Percentiles rank a stretch among this genome's conserved stretches.
Conservation (phyloP, 1,140 invertebrate species). For the Cryptotermes secundus region DNA sequence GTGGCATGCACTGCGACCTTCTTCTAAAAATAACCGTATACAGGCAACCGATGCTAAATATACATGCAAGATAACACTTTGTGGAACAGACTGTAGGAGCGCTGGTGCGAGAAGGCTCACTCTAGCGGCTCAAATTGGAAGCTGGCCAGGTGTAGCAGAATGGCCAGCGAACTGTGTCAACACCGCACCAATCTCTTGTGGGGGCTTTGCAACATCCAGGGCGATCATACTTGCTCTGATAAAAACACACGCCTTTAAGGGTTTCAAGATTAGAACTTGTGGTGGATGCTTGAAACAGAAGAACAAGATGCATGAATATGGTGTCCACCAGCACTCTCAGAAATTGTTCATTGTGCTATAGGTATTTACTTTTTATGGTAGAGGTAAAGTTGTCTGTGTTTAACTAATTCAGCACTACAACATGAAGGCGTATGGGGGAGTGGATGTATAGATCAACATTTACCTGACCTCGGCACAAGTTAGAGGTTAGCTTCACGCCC, state of each 20-base stretch:
- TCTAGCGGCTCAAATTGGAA: conserved; percentile 10
- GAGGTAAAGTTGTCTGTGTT: too few species aligned
- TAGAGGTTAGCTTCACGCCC: too few species aligned
- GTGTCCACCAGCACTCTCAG: neutral
- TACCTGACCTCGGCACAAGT: too few species aligned
- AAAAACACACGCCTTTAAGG: neutral
- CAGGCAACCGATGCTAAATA: neutral
- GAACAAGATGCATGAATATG: neutral
- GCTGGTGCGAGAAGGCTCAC: conserved; percentile 21
- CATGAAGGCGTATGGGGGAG: too few species aligned
- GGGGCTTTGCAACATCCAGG: neutral
- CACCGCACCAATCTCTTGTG: conserved; percentile 9
- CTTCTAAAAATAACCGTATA: too few species aligned
- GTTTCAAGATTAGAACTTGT: too few species aligned
- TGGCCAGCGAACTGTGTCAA: neutral
- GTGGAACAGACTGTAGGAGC: neutral
- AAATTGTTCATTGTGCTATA: too few species aligned
- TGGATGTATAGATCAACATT: too few species aligned
- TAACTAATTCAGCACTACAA: too few species aligned
- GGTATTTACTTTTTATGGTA: too few species aligned
- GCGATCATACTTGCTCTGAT: neutral
- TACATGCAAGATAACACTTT: neutral
- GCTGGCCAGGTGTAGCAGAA: conserved; percentile 12
- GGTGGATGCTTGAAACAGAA: too few species aligned
- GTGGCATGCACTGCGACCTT: too few species aligned